Evolutionary conservation across 2,888 invertebrate species (phyloP), one percentile per base, ranked within the genome.

Genomic region (Epirrhoe tristata): DNA sequence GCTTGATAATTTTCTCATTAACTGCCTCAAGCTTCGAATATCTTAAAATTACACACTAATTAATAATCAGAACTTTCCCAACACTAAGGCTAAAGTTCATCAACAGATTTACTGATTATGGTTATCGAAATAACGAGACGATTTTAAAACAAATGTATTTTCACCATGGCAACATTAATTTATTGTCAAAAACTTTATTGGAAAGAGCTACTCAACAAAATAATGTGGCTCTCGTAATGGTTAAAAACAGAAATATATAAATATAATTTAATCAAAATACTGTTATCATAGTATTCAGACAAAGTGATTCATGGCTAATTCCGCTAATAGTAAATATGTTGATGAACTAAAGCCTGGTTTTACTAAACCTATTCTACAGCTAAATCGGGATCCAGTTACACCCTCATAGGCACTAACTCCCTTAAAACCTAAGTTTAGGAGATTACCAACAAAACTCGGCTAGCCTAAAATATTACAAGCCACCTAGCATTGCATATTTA

Each of bases 381-480:
- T 63, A 63, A 61, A 36, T 16, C 17, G 57, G 63, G 63, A 63
- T 52, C 43, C 57, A 52, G 51, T 52, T 57, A 51, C 55, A 24
- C 50, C 24, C 8, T 58, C n/a, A 14, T 39, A 56, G 62, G 62
- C 62, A 62, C 56, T 55, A 56, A 56, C 31, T 48, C 55, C 14
- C 24, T 46, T 55, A n/a, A 31, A 48, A 48, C 14, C 14, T 48
- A 16, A 48, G 7, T 16, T 48, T 48, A 48, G 16, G 48, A 48
- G 14, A 48, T 48, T 48, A 16, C 16, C 48, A 48, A 48, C 16
- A 48, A 48, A 16, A 48, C 16, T 48, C 48, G 16, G 1, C 48
- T 14, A 16, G 48, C 48, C 48, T 48, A 48, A 16, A 48, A 48
- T 7, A 48, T 48, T 48, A 16, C 16, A 43, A 43, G 39, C 16